Evolutionary conservation across 2,113 vertebrate genomes (phyloP).

Genomic region (Psephotus haematonotus): DNA sequence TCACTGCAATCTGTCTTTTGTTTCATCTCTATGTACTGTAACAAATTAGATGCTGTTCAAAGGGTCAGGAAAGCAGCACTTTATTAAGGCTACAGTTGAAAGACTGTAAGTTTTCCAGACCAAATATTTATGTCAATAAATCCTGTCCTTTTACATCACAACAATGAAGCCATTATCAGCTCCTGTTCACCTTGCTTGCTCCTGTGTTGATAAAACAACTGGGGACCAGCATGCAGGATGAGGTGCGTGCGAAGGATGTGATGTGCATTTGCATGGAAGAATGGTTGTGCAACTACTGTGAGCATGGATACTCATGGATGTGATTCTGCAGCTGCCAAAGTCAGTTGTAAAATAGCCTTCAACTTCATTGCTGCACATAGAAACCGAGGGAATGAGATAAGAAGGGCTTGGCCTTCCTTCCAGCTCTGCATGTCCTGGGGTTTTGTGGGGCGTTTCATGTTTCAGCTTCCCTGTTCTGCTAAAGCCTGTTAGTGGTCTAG

Average conservation of each 20-base stretch:
- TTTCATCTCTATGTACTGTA: background rate
- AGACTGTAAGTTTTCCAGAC: background rate
- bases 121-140: background rate
- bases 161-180: background rate
- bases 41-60: background rate
- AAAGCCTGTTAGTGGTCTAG: background rate
- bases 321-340: background rate
- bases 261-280: background rate
- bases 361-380: background rate
- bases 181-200: background rate
- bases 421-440: background rate
- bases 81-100: background rate
- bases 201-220: fast-evolving
- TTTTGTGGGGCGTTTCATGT: background rate
- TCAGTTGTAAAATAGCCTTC: constrained; percentile 7
- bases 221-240: background rate
- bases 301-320: background rate
- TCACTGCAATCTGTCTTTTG: background rate
- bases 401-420: background rate
- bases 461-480: background rate
- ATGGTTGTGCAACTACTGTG: background rate
- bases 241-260: fast-evolving
- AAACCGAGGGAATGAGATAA: background rate
- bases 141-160: background rate
- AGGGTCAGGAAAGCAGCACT: background rate